Conservation (phyloP, 2,113 vertebrate genomes). For the Ciconia stormi region DNA sequence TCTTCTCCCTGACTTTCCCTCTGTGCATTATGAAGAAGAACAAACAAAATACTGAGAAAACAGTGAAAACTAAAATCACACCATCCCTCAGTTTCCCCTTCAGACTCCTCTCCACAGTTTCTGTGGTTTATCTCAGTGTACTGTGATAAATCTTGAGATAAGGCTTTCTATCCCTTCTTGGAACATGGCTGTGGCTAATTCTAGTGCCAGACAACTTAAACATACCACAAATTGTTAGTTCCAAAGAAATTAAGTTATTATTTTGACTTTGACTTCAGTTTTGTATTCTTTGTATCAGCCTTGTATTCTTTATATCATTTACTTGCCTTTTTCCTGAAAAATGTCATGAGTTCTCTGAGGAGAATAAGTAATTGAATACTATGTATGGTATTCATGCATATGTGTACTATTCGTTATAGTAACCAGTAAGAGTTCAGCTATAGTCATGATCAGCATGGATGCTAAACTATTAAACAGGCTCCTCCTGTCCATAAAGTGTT, state of each 20-base stretch:
- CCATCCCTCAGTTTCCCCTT: neutral
- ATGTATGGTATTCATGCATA: neutral
- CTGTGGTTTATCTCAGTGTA: neutral
- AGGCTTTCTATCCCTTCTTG: neutral
- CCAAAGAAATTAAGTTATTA: neutral
- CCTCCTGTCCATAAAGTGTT: neutral
- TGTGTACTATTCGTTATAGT: neutral
- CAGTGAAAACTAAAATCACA: neutral
- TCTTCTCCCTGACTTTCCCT: neutral
- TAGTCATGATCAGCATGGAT: neutral
- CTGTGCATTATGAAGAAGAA: neutral
- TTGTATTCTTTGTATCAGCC: neutral
- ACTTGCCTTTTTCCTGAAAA: neutral
- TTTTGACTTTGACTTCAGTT: neutral
- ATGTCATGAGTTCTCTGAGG: neutral
- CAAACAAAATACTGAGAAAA: neutral
- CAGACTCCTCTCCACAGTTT: neutral
- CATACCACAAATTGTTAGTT: neutral
- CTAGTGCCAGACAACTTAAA: neutral
- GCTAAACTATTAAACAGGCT: neutral
- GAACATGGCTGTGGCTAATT: neutral
- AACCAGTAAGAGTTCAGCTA: neutral
- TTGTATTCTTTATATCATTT: neutral
- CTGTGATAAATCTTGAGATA: neutral
- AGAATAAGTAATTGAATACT: neutral